A percentile compares a stretch with the other conserved stretches of the same genome.
These are phyloP conservation scores for Papilio dardanus DNA, from an alignment of 1,140 invertebrate species.

Conservation along the genomic window DNA sequence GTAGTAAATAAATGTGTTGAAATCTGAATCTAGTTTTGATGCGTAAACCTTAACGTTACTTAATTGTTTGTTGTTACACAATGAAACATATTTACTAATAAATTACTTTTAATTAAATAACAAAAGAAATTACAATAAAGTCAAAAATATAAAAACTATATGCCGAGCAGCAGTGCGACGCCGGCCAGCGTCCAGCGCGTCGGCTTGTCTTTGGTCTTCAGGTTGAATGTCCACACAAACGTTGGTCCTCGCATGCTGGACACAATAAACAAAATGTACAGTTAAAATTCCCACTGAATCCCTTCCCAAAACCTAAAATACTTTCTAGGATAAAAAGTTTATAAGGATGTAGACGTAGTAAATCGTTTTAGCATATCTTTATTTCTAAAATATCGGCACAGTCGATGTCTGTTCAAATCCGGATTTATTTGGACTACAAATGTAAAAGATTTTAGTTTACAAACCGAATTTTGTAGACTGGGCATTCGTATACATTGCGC, in stretches of 20 bases:
- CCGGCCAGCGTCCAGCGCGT: slow-evolving; percentile 96
- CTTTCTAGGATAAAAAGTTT: background rate
- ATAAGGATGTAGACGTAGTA: background rate
- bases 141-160: slow-evolving; percentile 70
- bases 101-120: slow-evolving; percentile 38
- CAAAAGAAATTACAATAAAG: slow-evolving; percentile 37
- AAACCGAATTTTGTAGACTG: slow-evolving; percentile 94
- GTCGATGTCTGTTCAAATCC: background rate
- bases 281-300: no score
- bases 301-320: background rate
- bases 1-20: background rate
- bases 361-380: background rate
- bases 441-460: slow-evolving; percentile 27
- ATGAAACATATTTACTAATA: slow-evolving; percentile 1
- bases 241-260: slow-evolving; percentile 90
- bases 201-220: slow-evolving; percentile 94
- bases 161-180: slow-evolving; percentile 93
- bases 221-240: slow-evolving; percentile 97
- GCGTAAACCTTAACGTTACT: background rate
- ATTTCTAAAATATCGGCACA: background rate
- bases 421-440: no score
- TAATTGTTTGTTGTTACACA: background rate
- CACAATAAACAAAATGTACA: slow-evolving; percentile 7
- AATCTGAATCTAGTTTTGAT: background rate
- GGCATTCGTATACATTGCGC: slow-evolving; percentile 95